Evolutionary conservation across 2,113 vertebrate species (phyloP).

Genomic region (Notechis scutatus): DNA sequence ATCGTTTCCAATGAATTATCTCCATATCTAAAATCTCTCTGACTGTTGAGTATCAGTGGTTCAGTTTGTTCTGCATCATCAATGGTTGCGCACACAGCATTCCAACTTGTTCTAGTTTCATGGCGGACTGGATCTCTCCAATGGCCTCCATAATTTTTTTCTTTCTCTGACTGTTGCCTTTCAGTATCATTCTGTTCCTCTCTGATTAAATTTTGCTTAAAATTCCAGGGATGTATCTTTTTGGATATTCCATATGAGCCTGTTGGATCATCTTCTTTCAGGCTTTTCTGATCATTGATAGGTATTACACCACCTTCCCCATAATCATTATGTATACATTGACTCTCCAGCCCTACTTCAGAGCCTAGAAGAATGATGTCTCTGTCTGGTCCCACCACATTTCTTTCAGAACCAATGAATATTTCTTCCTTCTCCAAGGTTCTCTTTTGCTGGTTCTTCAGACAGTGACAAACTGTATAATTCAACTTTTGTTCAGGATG

Average conservation of each 20-base stretch:
- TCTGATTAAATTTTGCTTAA: neutral
- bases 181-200: neutral
- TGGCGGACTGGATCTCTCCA: neutral
- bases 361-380: neutral
- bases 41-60: neutral
- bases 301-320: neutral
- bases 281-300: neutral
- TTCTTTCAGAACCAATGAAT: neutral
- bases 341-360: neutral
- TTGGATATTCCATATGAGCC: neutral
- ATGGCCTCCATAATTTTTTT: neutral
- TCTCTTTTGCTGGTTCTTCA: neutral
- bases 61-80: neutral
- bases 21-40: too few species aligned
- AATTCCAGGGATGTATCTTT: neutral
- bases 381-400: neutral
- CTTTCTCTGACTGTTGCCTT: neutral
- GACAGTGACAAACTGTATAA: neutral
- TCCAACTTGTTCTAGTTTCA: neutral
- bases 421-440: neutral
- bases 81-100: too few species aligned
- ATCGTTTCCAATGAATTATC: neutral
- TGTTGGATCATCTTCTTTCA: neutral
- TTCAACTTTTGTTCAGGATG: neutral
- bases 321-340: neutral